A percentile compares a stretch with the other conserved stretches of the same genome.
Conservation (phyloP, 2,888 invertebrate species). For the Trichogramma dendrolimi region DNA sequence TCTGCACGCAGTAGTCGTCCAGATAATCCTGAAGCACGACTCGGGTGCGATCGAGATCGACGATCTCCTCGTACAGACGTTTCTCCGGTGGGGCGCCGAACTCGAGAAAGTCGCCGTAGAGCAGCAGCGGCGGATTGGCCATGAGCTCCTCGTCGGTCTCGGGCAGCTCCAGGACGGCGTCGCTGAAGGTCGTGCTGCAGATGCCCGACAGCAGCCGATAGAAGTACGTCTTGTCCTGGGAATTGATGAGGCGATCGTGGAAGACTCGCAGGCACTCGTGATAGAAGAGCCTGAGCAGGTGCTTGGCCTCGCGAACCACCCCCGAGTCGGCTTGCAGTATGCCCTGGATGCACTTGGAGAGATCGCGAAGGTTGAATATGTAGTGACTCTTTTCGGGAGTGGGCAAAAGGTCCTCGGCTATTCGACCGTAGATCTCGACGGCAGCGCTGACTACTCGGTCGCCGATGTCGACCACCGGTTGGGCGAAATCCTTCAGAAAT, state of each 20-base stretch:
- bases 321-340: conserved; percentile 76
- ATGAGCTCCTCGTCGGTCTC: conserved; percentile 56
- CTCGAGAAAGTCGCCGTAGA: conserved; percentile 83
- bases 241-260: conserved; percentile 81
- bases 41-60: conserved; percentile 68
- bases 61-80: conserved; percentile 77
- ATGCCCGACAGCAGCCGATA: conserved; percentile 66
- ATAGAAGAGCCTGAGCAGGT: conserved; percentile 77
- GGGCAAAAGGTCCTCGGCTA: conserved; percentile 75
- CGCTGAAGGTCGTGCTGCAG: conserved; percentile 63
- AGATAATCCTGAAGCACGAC: conserved; percentile 71
- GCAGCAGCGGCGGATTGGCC: conserved; percentile 62
- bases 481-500: conserved; percentile 73
- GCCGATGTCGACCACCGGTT: conserved; percentile 63
- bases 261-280: conserved; percentile 90
- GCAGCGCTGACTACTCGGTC: conserved; percentile 77
- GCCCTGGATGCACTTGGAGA: conserved; percentile 89
- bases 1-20: conserved; percentile 75
- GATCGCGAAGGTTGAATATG: conserved; percentile 84
- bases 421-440: conserved; percentile 77
- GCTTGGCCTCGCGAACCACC: conserved; percentile 63
- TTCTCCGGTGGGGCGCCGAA: conserved; percentile 69
- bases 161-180: conserved; percentile 60
- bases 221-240: conserved; percentile 77
- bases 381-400: conserved; percentile 92